These are phyloP conservation scores for Drosophila nr. medialis DNA, from an alignment of 2,888 invertebrate species.

Conservation along the genomic window DNA sequence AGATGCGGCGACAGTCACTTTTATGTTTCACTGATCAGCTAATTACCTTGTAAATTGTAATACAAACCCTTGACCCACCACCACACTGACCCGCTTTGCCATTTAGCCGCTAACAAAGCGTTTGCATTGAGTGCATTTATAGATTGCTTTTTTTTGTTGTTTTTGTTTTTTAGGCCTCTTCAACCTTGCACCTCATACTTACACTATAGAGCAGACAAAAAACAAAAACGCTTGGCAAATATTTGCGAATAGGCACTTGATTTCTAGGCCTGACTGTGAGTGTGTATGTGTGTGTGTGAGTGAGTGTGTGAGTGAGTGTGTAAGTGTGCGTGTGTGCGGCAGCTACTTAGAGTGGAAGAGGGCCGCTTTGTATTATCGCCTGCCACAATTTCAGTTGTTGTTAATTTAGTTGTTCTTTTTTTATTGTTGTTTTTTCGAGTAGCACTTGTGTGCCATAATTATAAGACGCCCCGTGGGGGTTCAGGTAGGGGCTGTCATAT, in stretches of 20 bases:
- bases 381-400: conserved; percentile 54
- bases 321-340: not conserved
- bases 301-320: not conserved
- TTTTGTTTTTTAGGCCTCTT: conserved; percentile 14
- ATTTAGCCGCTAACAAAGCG: conserved; percentile 31
- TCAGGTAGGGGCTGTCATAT: conserved; percentile 19
- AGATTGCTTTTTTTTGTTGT: conserved; percentile 5
- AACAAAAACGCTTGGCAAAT: conserved; percentile 14
- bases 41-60: conserved; percentile 37
- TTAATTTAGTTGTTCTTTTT: conserved; percentile 24
- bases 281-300: not conserved
- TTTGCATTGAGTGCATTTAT: conserved; percentile 40
- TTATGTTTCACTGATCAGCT: conserved; percentile 18
- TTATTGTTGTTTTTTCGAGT: conserved; percentile 37
- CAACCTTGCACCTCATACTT: conserved; percentile 59
- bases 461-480: conserved; percentile 54
- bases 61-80: not conserved
- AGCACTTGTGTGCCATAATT: conserved; percentile 73
- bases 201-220: conserved; percentile 16
- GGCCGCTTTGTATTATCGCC: conserved; percentile 54
- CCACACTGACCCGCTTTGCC: conserved; percentile 29
- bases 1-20: conserved; percentile 51
- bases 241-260: conserved; percentile 40
- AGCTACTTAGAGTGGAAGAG: conserved; percentile 20
- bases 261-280: conserved; percentile 12